phyloP scores from a whole-genome alignment of 2,888 invertebrate species.

The Apomyelois bistriatella region DNA sequence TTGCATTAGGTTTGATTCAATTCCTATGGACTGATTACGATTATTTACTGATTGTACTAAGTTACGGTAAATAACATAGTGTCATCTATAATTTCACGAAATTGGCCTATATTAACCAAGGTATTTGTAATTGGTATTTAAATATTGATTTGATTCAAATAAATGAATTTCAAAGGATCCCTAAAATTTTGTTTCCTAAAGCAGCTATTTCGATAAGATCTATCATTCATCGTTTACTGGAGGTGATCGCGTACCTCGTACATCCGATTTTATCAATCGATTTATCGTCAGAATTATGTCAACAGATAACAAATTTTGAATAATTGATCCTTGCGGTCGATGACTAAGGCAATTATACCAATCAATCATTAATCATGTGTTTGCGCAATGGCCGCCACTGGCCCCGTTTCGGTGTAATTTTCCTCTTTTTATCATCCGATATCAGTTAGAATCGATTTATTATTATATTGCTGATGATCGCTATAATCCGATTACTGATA shows the following conservation, averaged over 20 bases:
- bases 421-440: conserved; percentile 41
- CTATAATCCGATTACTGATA: conserved; percentile 37
- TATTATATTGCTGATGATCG: conserved; percentile 40
- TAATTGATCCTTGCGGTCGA: conserved; percentile 53
- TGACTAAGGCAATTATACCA: conserved; percentile 49
- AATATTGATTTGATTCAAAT: too few species aligned
- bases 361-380: conserved; percentile 65
- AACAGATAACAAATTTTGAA: conserved; percentile 55
- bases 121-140: too few species aligned
- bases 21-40: too few species aligned
- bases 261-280: conserved; percentile 26
- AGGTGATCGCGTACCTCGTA: neutral
- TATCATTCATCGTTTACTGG: neutral
- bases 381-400: conserved; percentile 50
- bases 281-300: conserved; percentile 60
- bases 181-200: too few species aligned
- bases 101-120: too few species aligned
- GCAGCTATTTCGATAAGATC: neutral
- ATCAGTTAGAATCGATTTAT: conserved; percentile 37
- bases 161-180: too few species aligned
- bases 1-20: too few species aligned
- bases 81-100: too few species aligned
- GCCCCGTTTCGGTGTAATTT: conserved; percentile 49
- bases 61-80: too few species aligned
- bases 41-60: too few species aligned